Conservation (phyloP, 2,113 vertebrate genomes). For the Orycteropus afer region DNA sequence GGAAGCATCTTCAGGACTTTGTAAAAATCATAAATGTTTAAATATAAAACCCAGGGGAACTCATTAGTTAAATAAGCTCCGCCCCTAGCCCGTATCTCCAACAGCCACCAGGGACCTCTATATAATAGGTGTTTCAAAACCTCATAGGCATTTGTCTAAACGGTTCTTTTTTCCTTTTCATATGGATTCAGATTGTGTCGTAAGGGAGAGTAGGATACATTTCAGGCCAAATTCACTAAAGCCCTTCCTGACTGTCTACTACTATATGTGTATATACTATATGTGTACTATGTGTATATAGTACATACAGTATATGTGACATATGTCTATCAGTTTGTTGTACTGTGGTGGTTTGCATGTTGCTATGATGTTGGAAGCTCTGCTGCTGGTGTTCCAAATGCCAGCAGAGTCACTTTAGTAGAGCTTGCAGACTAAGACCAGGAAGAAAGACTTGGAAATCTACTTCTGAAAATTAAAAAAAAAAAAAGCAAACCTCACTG, state of each 20-base stretch:
- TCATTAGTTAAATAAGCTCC: not conserved
- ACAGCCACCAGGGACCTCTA: not conserved
- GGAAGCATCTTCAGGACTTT: not conserved
- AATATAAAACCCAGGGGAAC: not conserved
- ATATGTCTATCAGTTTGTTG: not conserved
- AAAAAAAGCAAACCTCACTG: no score
- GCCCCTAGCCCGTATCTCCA: not conserved
- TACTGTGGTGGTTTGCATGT: not conserved
- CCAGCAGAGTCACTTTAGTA: not conserved
- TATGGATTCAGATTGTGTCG: not conserved
- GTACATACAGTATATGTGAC: no score
- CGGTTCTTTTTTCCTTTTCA: not conserved
- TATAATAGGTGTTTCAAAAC: not conserved
- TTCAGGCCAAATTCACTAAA: constrained; percentile 24
- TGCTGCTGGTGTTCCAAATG: not conserved
- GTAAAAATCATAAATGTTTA: not conserved
- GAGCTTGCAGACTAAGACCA: not conserved
- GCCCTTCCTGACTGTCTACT: not conserved
- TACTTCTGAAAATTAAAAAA: no score
- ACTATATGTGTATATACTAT: no score
- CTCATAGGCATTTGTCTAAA: not conserved
- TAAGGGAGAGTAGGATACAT: not conserved
- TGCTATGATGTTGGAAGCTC: no score
- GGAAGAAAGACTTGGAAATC: not conserved
- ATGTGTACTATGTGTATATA: no score